Evolutionary conservation across 2,797 vertebrate genomes (phyloP).

Genomic region (Halcyon leucocephala): DNA sequence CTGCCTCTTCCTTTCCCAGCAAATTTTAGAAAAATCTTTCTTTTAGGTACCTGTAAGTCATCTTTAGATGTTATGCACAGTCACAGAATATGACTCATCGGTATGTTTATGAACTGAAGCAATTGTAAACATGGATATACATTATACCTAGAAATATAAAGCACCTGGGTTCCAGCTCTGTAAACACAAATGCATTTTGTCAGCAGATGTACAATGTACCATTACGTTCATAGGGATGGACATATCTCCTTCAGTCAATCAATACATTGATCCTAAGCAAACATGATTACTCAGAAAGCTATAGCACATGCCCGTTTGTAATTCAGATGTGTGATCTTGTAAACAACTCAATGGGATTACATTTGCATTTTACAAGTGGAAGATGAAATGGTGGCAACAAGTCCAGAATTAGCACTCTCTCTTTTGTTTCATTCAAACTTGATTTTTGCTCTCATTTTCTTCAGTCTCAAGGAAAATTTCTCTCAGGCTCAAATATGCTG

Average conservation of each 20-base stretch:
- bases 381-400: neutral
- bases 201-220: neutral
- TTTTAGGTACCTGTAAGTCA: neutral
- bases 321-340: slow-evolving; percentile 10
- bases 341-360: neutral
- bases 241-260: neutral
- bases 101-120: neutral
- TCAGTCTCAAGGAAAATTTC: neutral
- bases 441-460: neutral
- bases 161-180: neutral
- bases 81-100: neutral
- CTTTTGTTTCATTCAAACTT: neutral
- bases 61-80: neutral
- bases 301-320: neutral
- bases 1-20: neutral
- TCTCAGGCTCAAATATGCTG: neutral
- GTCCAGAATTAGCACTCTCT: neutral
- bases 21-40: neutral
- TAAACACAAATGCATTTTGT: neutral
- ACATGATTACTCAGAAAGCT: neutral
- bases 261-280: neutral
- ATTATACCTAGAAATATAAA: neutral
- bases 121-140: neutral
- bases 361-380: neutral
- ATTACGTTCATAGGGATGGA: neutral